Evolutionary conservation across 2,888 invertebrate genomes (phyloP), one percentile per base, ranked within the genome.

Genomic region (Noctua janthina): DNA sequence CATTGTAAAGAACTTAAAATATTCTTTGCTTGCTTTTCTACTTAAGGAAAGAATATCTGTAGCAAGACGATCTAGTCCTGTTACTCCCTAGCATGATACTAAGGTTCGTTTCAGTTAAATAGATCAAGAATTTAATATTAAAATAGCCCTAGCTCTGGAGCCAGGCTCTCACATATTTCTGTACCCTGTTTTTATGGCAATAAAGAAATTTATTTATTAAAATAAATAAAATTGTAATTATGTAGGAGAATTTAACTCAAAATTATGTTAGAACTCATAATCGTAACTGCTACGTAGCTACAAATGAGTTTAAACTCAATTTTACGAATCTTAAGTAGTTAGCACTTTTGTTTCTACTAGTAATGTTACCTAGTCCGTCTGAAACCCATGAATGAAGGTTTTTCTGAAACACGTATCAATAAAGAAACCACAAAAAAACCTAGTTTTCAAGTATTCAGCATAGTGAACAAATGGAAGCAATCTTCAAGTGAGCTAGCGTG

Each of bases 401-500:
- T 49, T 56, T 62, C 7, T 8, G 29, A 62, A 62, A 11, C 15
- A 13, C 13, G 54, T 20, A 70, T 29, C n/a, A 68, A 17, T 43
- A 39, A 35, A 56, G 11, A 72, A 83, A 70, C n/a, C 15, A 64
- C 17, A 70, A 49, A 10, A 64, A 68, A 79, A 71, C 59, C 71
- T 81, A 82, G 76, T 49, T 85, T 85, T 73, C 6, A n/a, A 51
- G 64, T 23, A 51, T 74, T 75, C 43, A n/a, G 69, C 62, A 46
- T 71, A n/a, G 20, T 64, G 46, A 74, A 74, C 74, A 80, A 70
- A 29, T 83, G 20, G 43, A 39, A 66, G 56, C 35, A 80, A 70
- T 74, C 64, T 74, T 35, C 39, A 54, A 62, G 59, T 20, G 72
- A 79, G 81, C 64, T 93, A 82, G 92, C 93, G 93, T 93, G 93